Base-by-base conservation (phyloP, 2,113 vertebrate genomes). In the Channa maculata region DNA sequence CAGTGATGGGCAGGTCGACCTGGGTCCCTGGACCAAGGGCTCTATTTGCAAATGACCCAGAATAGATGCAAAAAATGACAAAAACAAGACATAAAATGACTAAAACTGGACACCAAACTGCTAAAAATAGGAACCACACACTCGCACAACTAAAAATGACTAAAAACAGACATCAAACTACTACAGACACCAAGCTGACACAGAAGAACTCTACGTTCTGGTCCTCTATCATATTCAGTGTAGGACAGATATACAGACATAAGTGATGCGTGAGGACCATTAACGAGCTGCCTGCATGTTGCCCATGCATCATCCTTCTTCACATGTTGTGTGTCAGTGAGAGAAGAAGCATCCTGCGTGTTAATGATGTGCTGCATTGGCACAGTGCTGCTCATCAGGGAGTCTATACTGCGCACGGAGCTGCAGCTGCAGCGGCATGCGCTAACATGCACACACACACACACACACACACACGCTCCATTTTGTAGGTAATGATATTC, bases 331-430 rank as follows among this genome's bases (percentile, higher is more conserved):
- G 58, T 75, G 86, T 78, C 45, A 43, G 60, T 51, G 62, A 65
- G 37, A 52, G 74, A 55, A 8, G 46, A 63, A 52, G 64, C 75
- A 79, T 81, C 71, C 63, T 80, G 83, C 81, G 85, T 90, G 82
- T 68, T 89, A 90, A 91, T 89, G 75, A 84, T 83, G 84, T 83
- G 84, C 80, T 48, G 83, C 57, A 62, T 63, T 75, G 89, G 83
- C 86, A 79, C 63, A 51, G 73, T 80, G 55, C 24, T 4, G 41
- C 64, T 90, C 91, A 86, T 85, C 37, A 54, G 86, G 86, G 90
- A 84, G 65, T 75, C 79, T 36, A 41, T 6, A 54, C 55, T 74
- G 65, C 65, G 79, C 74, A 52, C 72, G 82, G 59, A 84, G 54
- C 63, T 62, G 77, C 71, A 77, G 88, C 79, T 80, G 55, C 75